phyloP scores from a whole-genome alignment of 2,797 vertebrate species.

The Etheostoma perlongum region DNA sequence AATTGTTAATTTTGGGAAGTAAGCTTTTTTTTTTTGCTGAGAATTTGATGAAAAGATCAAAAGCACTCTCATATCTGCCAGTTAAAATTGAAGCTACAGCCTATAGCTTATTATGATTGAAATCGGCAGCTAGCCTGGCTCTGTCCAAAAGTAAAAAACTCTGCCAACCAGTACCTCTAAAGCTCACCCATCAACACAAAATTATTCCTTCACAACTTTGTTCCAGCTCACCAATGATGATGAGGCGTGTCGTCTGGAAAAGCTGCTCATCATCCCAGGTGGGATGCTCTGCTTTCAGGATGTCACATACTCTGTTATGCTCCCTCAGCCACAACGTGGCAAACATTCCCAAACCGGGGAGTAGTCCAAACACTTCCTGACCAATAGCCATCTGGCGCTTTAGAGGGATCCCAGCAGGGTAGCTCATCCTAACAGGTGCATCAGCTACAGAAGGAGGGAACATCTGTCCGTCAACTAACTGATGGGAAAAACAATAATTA shows the following conservation, averaged over 20 bases:
- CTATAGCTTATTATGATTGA: too few relatives aligned
- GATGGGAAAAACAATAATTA: conserved; percentile 14
- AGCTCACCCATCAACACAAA: too few relatives aligned
- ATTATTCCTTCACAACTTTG: neutral
- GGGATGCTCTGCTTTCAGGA: conserved; percentile 92
- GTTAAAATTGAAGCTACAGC: too few relatives aligned
- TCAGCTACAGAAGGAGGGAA: conserved; percentile 89
- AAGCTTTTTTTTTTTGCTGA: too few relatives aligned
- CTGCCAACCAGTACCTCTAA: too few relatives aligned
- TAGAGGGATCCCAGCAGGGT: conserved; percentile 81
- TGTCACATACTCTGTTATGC: conserved; percentile 95
- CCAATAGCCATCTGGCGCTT: conserved; percentile 88
- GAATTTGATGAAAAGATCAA: too few relatives aligned
- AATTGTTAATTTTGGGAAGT: too few relatives aligned
- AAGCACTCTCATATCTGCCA: too few relatives aligned
- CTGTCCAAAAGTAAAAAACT: too few relatives aligned
- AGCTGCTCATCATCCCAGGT: conserved; percentile 96
- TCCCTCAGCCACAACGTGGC: conserved; percentile 95
- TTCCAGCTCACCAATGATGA: conserved; percentile 90
- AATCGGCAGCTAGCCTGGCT: too few relatives aligned
- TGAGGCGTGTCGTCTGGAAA: conserved; percentile 94
- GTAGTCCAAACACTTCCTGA: conserved; percentile 94
- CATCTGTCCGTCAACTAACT: conserved; percentile 91
- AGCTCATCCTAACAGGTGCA: conserved; percentile 89
- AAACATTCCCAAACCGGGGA: conserved; percentile 91